These are phyloP conservation scores for Resseliella maxima DNA, from an alignment of 2,888 invertebrate species.

Conservation along the genomic window DNA sequence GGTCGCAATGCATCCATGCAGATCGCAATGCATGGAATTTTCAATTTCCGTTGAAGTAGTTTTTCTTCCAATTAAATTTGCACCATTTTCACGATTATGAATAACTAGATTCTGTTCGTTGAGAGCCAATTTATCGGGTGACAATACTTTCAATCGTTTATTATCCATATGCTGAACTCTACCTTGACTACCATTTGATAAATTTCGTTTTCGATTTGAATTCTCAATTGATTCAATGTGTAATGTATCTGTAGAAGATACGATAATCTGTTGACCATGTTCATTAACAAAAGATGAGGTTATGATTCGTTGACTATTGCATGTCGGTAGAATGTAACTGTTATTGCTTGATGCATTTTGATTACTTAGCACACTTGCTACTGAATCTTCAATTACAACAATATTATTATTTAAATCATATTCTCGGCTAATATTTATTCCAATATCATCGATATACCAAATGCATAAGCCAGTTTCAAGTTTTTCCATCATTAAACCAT, in stretches of 20 bases:
- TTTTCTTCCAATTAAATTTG: neutral
- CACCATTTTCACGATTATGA: neutral
- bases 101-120: constrained; percentile 6
- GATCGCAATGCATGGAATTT: neutral
- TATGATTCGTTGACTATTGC: no score
- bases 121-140: neutral
- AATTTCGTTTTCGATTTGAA: neutral
- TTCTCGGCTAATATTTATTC: no score
- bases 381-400: no score
- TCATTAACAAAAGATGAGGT: no score
- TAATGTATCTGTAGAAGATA: neutral
- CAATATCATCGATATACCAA: no score
- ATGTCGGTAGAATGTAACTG: no score
- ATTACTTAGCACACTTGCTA: no score
- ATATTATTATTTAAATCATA: no score
- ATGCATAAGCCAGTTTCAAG: no score
- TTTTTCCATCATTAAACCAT: no score
- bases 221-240: neutral
- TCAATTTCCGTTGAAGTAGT: neutral
- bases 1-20: neutral
- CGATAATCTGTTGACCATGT: no score
- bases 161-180: neutral
- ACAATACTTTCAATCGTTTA: neutral
- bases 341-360: no score
- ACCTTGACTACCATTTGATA: neutral